These are phyloP conservation scores for Silvanus unidentatus DNA, from an alignment of 2,888 invertebrate genomes.

Conservation along the genomic window DNA sequence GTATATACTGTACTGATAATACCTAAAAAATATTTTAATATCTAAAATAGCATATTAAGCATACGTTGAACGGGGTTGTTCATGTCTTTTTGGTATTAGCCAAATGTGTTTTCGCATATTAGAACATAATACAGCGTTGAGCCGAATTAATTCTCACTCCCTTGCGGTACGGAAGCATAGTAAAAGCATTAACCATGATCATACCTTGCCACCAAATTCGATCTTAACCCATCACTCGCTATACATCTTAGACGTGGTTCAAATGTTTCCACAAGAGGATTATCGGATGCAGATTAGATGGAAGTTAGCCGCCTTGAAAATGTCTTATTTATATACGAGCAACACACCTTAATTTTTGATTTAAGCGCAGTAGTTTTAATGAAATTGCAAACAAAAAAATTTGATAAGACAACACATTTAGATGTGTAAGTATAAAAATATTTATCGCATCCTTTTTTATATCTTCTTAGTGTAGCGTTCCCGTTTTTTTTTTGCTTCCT, in stretches of 20 bases:
- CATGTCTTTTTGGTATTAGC: constrained; percentile 34
- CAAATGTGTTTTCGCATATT: constrained; percentile 47
- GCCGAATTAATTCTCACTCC: constrained; percentile 43
- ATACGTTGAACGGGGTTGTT: constrained; percentile 15
- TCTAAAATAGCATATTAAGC: constrained; percentile 12
- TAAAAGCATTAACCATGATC: constrained; percentile 47
- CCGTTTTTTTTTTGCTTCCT: constrained; percentile 41
- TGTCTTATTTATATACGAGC: not conserved
- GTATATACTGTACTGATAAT: constrained; percentile 31
- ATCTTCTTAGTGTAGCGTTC: constrained; percentile 39
- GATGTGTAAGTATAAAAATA: too few relatives aligned
- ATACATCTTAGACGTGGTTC: constrained; percentile 42
- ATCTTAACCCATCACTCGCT: constrained; percentile 43
- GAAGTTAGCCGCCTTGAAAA: constrained; percentile 6
- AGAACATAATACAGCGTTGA: constrained; percentile 43
- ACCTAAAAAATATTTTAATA: constrained; percentile 17
- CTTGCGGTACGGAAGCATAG: constrained; percentile 44
- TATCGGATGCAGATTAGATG: constrained; percentile 43
- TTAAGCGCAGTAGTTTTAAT: not conserved
- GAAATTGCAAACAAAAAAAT: too few relatives aligned
- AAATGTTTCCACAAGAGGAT: constrained; percentile 46
- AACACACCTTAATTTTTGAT: not conserved
- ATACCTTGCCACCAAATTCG: constrained; percentile 43
- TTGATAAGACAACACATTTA: too few relatives aligned
- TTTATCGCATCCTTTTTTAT: constrained; percentile 40